Evolutionary conservation across 2,113 vertebrate species (phyloP).

Genomic region (Fukomys damarensis): DNA sequence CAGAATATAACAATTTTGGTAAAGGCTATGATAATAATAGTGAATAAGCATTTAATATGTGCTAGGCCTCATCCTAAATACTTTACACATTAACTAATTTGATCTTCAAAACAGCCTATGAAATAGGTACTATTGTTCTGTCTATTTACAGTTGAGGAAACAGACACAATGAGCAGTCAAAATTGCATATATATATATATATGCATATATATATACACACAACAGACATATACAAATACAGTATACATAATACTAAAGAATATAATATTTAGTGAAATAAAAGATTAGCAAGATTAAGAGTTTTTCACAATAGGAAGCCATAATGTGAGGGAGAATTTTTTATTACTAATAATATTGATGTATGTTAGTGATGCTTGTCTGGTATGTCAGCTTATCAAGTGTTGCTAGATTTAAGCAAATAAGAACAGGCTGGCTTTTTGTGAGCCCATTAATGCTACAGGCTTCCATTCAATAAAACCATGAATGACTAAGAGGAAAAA

Average conservation of each 20-base stretch:
- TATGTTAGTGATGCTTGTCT: slow-evolving; percentile 27
- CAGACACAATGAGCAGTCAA: slow-evolving; percentile 28
- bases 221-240: neutral
- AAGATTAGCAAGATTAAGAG: slow-evolving; percentile 1
- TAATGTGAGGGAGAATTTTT: neutral
- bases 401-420: slow-evolving; percentile 48
- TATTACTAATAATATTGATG: neutral
- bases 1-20: slow-evolving; percentile 22
- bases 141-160: slow-evolving; percentile 30
- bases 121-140: slow-evolving; percentile 31
- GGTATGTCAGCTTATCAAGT: slow-evolving; percentile 48
- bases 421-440: slow-evolving; percentile 50
- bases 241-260: neutral
- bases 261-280: slow-evolving; percentile 38
- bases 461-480: slow-evolving; percentile 62
- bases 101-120: slow-evolving; percentile 38
- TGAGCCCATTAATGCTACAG: slow-evolving; percentile 25
- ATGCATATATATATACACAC: neutral
- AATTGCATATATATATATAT: neutral
- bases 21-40: neutral
- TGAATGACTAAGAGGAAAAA: slow-evolving; percentile 38
- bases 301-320: slow-evolving; percentile 31
- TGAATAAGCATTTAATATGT: neutral
- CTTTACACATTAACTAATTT: slow-evolving; percentile 48
- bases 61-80: neutral